phyloP scores from a whole-genome alignment of 2,113 vertebrate species.

The Atractosteus spatula region DNA sequence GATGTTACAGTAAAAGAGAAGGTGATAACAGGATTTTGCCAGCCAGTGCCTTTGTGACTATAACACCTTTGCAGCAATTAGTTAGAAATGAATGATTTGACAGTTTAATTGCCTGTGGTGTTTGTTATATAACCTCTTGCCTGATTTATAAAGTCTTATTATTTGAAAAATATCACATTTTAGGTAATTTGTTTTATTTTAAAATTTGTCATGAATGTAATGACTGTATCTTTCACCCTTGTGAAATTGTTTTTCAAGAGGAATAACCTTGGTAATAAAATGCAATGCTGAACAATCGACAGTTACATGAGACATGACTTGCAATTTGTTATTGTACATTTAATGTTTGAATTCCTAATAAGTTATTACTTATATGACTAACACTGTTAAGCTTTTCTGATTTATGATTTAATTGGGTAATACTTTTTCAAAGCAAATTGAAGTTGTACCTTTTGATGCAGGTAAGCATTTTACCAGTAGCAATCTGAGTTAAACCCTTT shows the following conservation, averaged over 20 bases:
- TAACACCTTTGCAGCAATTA: slow-evolving; percentile 30
- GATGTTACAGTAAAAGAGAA: neutral
- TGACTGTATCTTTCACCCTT: slow-evolving; percentile 21
- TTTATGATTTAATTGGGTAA: too few species aligned
- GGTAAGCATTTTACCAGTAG: too few species aligned
- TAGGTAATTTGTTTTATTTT: neutral
- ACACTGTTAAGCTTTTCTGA: too few species aligned
- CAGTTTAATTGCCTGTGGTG: neutral
- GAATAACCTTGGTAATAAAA: too few species aligned
- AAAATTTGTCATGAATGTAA: neutral
- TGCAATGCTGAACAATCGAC: too few species aligned
- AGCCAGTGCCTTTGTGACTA: slow-evolving; percentile 37
- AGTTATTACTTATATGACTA: too few species aligned
- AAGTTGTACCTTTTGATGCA: too few species aligned
- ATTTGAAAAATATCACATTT: neutral
- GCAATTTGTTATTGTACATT: too few species aligned
- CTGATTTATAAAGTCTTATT: neutral
- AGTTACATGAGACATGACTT: too few species aligned
- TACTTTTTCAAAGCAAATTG: too few species aligned
- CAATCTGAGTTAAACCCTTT: too few species aligned
- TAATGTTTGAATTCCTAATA: too few species aligned
- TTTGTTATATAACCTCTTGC: neutral
- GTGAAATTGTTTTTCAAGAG: slow-evolving; percentile 35
- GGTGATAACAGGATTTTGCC: slow-evolving; percentile 30
- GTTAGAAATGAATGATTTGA: neutral